Conservation (phyloP, 2,797 vertebrate genomes). For the Chelidonichthys spinosus region DNA sequence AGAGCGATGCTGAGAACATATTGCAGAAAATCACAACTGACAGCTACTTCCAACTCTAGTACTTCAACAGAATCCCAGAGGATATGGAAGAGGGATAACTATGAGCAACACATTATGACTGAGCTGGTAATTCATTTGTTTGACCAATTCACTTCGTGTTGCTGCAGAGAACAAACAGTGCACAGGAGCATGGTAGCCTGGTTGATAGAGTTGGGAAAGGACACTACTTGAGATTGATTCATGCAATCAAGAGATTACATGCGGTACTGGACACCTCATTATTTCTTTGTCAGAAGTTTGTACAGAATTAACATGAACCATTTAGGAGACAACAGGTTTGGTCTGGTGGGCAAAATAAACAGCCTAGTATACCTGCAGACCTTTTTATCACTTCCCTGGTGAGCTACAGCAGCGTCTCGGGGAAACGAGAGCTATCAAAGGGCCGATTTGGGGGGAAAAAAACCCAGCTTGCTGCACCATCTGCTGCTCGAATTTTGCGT, state of each 20-base stretch:
- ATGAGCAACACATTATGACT: constrained; percentile 45
- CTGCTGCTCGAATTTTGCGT: constrained; percentile 61
- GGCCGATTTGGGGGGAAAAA: constrained; percentile 44
- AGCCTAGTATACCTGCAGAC: constrained; percentile 2
- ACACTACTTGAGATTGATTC: constrained; percentile 38
- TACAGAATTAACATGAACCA: constrained; percentile 20
- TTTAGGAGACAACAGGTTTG: constrained; percentile 34
- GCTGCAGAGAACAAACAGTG: constrained; percentile 46
- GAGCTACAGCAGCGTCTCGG: constrained; percentile 30
- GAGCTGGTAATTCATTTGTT: constrained; percentile 47
- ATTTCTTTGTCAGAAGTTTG: constrained; percentile 17
- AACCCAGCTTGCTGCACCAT: constrained; percentile 59
- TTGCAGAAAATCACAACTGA: constrained; percentile 31
- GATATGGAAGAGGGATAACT: constrained; percentile 36
- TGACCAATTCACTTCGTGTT: constrained; percentile 50
- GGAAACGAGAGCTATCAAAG: constrained; percentile 17
- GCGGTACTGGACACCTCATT: constrained; percentile 24
- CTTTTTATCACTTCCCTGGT: constrained; percentile 35
- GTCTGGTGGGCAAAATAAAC: constrained; percentile 1
- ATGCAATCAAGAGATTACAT: constrained; percentile 54
- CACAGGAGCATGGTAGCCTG: constrained; percentile 2
- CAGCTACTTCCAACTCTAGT: constrained; percentile 22
- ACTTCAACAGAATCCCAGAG: constrained; percentile 30
- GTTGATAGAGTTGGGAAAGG: constrained; percentile 6
- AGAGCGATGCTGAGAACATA: constrained; percentile 52